Base-by-base conservation (phyloP, 2,797 vertebrate species). In the Leptoclinus maculatus region DNA sequence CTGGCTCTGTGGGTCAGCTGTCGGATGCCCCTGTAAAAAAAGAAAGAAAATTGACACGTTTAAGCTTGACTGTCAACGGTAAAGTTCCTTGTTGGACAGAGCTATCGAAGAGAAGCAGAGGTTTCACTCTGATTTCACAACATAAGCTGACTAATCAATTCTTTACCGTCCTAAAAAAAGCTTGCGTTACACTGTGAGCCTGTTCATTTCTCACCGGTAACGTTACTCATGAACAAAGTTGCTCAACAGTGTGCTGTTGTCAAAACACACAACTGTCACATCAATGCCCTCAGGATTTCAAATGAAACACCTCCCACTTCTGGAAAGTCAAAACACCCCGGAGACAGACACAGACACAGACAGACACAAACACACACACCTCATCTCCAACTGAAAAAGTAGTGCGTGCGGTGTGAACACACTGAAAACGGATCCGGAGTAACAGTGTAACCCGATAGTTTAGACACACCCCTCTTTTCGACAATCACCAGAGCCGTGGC, bases 391-490 rank as follows among this genome's bases (percentile, higher is more conserved):
- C 57, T 74, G 59, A 89, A 84, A 84, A 91, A 90, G 72, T 66
- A 62, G 81, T 77, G 67, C 1, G 76, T 82, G 66, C 19, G n/a
- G 73, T 74, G 79, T 78, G 73, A 86, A 60, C 53, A 81, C 39
- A 69, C 38, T 54, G 83, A 66, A 85, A 91, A 87, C 66, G 34
- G 78, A 91, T 78, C 72, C 23, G 41, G 78, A 83, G 59, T 64
- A 77, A 74, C 71, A 45, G 66, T 70, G 92, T 86, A 92, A 93
- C 80, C 78, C 54, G 91, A 93, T 85, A 78, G 82, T 84, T 84
- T 74, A 83, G 91, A 89, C 89, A 92, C 92, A 89, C 91, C 92
- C 88, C 91, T 92, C 76, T 74, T 39, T 74, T 81, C 77, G 86
- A 80, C 83, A 82, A 85, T 75, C 76, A 80, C 41, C 65, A 38